Percentiles rank a stretch among this genome's conserved stretches.
Evolutionary conservation across 2,113 vertebrate species (phyloP).

Genomic region (Psilopsiagon aymara): DNA sequence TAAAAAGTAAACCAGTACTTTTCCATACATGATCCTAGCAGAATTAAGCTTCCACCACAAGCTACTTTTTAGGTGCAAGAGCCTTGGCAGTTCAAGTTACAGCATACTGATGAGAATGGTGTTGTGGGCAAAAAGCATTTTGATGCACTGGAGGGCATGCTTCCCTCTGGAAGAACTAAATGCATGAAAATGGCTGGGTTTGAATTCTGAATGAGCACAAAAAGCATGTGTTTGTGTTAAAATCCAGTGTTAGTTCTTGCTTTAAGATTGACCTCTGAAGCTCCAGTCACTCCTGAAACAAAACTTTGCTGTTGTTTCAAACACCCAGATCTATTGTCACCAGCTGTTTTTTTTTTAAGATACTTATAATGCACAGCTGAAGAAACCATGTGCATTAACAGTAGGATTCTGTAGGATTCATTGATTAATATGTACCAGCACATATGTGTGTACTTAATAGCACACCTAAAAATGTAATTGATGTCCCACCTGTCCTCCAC

Average conservation of each 20-base stretch:
- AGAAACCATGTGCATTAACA: constrained; percentile 5
- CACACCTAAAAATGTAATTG: constrained; percentile 29
- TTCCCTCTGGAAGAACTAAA: background rate
- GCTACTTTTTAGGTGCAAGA: constrained; percentile 49
- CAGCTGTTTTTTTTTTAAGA: background rate
- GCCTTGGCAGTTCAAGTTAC: constrained; percentile 58
- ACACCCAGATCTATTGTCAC: background rate
- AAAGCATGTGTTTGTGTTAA: background rate
- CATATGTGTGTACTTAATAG: constrained; percentile 37
- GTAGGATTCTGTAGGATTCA: background rate
- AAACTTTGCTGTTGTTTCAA: background rate
- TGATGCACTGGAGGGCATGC: background rate
- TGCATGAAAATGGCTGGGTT: background rate
- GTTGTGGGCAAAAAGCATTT: constrained; percentile 53
- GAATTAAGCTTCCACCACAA: constrained; percentile 41
- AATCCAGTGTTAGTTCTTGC: background rate
- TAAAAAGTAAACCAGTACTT: constrained; percentile 68
- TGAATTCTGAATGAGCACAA: constrained; percentile 2
- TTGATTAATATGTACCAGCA: constrained; percentile 24
- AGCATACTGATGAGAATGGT: constrained; percentile 65
- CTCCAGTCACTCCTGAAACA: background rate
- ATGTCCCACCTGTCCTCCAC: constrained; percentile 49
- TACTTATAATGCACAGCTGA: background rate
- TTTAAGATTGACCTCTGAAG: background rate
- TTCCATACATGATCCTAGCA: constrained; percentile 51